Conservation (phyloP, 2,797 vertebrate genomes). For the Pyrocephalus nanus region DNA sequence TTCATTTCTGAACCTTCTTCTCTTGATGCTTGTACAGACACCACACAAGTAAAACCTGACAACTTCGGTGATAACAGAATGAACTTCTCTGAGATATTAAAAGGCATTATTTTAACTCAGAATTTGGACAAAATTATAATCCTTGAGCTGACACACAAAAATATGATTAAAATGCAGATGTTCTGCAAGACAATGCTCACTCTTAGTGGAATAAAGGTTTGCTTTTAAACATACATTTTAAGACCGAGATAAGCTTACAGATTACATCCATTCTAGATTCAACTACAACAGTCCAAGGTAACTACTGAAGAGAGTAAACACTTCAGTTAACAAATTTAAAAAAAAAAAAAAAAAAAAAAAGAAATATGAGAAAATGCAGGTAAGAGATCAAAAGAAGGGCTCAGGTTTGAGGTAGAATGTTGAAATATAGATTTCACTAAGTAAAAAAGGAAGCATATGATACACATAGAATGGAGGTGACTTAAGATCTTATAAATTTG, state of each 20-base stretch:
- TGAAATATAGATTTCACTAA: not conserved
- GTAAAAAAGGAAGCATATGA: not conserved
- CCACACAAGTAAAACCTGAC: not conserved
- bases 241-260: not conserved
- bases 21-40: accelerated
- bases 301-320: not conserved
- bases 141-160: not conserved
- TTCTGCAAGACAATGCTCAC: not conserved
- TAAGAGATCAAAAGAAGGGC: not conserved
- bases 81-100: not conserved
- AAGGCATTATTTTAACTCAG: not conserved
- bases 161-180: not conserved
- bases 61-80: not conserved
- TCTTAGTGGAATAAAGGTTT: not conserved
- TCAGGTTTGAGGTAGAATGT: not conserved
- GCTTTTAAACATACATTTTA: not conserved
- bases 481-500: not conserved
- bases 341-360: not conserved
- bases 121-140: not conserved
- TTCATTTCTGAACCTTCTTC: not conserved
- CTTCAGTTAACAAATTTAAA: not conserved
- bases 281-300: not conserved
- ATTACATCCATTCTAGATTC: not conserved
- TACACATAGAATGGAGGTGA: not conserved
- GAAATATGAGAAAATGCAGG: not conserved